A percentile compares a stretch with the other conserved stretches of the same genome.
Conservation (phyloP, 2,113 vertebrate species). For the Podarcis raffonei region DNA sequence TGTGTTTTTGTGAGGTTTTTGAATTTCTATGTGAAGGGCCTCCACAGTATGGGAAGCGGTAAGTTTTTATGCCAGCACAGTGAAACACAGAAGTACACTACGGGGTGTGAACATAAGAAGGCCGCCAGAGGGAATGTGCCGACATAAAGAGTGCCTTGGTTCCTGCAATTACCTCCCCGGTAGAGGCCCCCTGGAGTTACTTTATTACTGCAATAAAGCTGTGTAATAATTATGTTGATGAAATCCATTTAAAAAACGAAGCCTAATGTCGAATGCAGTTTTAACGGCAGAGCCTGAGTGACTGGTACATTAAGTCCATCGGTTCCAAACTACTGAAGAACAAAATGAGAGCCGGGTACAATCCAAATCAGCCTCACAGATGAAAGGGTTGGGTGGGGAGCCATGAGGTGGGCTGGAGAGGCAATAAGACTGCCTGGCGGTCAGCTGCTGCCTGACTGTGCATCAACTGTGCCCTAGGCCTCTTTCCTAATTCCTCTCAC, state of each 20-base stretch:
- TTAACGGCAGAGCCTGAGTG: neutral
- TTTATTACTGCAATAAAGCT: conserved; percentile 31
- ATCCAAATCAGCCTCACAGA: neutral
- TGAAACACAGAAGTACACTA: neutral
- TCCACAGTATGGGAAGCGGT: neutral
- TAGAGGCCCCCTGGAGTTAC: conserved; percentile 6
- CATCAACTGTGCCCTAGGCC: neutral
- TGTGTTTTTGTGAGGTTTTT: neutral
- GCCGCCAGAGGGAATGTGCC: rapidly evolving
- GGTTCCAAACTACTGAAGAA: neutral
- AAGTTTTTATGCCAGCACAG: neutral
- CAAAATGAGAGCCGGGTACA: rapidly evolving
- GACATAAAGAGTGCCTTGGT: neutral
- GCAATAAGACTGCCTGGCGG: rapidly evolving
- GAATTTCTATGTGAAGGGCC: neutral
- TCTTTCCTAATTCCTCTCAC: neutral
- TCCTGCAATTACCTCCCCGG: neutral
- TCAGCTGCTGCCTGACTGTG: neutral
- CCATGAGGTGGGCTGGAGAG: neutral
- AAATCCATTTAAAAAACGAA: neutral
- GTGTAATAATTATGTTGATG: neutral
- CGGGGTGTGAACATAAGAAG: neutral
- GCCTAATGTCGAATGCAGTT: neutral
- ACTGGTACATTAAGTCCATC: neutral
- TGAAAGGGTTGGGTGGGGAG: neutral